phyloP scores from a whole-genome alignment of 2,797 vertebrate species.

The Channallabes apus region DNA sequence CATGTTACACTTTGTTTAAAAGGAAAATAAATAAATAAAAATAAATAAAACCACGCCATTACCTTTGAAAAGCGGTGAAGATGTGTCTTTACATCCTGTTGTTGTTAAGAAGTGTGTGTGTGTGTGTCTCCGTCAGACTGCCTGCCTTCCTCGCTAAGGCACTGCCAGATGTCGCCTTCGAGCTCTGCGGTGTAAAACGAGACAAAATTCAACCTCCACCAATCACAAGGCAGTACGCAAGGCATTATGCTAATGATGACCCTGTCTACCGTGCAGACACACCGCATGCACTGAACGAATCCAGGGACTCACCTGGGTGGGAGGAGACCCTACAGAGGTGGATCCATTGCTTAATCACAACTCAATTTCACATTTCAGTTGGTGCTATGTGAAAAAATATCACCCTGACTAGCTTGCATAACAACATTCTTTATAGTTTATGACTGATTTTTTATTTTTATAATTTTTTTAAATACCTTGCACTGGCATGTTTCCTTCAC shows the following conservation, averaged over 20 bases:
- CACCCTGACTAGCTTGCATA: background rate
- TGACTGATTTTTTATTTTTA: background rate
- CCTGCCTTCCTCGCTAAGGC: background rate
- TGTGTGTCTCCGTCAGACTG: background rate
- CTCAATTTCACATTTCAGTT: background rate
- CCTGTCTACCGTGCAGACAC: background rate
- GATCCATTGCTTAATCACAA: background rate
- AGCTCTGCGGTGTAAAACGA: background rate
- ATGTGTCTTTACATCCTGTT: background rate
- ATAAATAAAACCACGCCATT: background rate
- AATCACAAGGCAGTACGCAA: background rate
- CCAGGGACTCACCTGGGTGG: conserved; percentile 5
- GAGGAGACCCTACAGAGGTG: background rate
- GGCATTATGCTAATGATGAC: background rate
- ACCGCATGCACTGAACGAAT: background rate
- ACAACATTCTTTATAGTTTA: background rate
- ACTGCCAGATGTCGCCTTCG: background rate
- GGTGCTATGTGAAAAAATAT: background rate
- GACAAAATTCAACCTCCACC: background rate
- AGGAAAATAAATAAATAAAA: background rate
- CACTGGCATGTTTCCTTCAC: too few relatives aligned
- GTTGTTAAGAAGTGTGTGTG: background rate
- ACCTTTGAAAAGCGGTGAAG: background rate
- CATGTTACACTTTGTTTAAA: background rate
- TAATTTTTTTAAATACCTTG: too few relatives aligned